Evolutionary conservation across 2,888 invertebrate genomes (phyloP).

Genomic region (Adelognathus sp.): DNA sequence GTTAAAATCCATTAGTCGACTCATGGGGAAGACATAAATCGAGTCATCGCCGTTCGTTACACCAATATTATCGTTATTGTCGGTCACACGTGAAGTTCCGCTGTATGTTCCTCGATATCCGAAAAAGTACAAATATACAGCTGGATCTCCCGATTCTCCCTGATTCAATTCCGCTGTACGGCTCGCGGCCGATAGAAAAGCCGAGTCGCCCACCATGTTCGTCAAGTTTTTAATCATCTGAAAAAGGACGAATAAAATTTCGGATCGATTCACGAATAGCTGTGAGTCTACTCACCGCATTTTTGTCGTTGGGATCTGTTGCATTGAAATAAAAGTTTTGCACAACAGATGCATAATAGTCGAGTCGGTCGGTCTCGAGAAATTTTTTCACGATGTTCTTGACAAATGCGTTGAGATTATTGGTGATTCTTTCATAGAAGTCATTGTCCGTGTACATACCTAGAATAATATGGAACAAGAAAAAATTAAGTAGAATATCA

Average conservation of each 20-base stretch:
- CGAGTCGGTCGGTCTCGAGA: background rate
- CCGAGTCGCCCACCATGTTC: conserved; percentile 40
- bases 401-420: conserved; percentile 19
- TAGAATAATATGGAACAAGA: conserved; percentile 14
- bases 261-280: background rate
- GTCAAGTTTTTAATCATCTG: conserved; percentile 20
- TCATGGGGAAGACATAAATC: conserved; percentile 79
- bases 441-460: conserved; percentile 32
- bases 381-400: background rate
- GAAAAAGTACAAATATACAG: conserved; percentile 50
- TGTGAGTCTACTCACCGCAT: conserved; percentile 36
- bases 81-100: background rate
- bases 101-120: conserved; percentile 58
- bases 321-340: conserved; percentile 39
- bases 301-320: conserved; percentile 22
- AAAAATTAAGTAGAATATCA: background rate
- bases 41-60: conserved; percentile 82
- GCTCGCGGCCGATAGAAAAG: conserved; percentile 18
- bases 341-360: background rate
- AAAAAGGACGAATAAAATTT: background rate
- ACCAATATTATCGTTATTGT: conserved; percentile 60
- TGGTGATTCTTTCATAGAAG: conserved; percentile 1
- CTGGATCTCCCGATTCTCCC: background rate
- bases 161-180: background rate
- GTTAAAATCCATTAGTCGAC: conserved; percentile 48